These are phyloP conservation scores for Brachionus paranguensis DNA, from an alignment of 1,140 invertebrate species.

Conservation along the genomic window DNA sequence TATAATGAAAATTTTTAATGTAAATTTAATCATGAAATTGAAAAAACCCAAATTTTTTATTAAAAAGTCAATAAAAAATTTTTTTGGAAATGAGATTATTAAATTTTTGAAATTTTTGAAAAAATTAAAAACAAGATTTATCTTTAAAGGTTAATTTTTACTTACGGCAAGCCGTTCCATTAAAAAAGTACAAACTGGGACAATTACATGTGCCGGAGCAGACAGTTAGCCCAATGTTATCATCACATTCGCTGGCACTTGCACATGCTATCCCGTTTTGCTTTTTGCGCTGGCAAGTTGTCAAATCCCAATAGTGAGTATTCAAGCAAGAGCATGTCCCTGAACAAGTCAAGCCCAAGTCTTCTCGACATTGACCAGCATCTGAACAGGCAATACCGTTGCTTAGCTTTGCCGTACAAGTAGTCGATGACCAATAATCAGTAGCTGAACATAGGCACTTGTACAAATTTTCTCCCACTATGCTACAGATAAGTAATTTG, in stretches of 20 bases:
- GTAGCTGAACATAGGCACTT: slow-evolving; percentile 22
- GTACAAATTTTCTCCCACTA: slow-evolving; percentile 4
- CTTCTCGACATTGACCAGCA: neutral
- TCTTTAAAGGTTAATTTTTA: neutral
- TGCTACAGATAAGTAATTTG: neutral
- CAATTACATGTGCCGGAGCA: neutral
- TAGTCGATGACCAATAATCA: slow-evolving; percentile 3
- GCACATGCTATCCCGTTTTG: neutral
- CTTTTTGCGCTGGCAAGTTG: neutral
- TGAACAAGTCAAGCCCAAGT: neutral
- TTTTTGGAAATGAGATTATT: too few relatives aligned
- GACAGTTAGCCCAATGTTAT: neutral
- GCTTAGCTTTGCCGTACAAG: neutral
- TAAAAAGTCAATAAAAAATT: too few relatives aligned
- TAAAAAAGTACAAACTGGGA: slow-evolving; percentile 11
- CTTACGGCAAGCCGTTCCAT: slow-evolving; percentile 13
- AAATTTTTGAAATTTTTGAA: too few relatives aligned
- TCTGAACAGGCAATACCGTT: neutral
- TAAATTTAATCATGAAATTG: too few relatives aligned
- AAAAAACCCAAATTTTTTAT: too few relatives aligned
- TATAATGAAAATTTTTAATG: too few relatives aligned
- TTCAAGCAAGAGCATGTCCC: neutral
- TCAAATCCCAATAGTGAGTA: neutral
- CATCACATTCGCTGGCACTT: neutral
- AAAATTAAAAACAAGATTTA: too few relatives aligned